Conservation (phyloP, 2,888 invertebrate genomes). For the Drosophila sordidapex region DNA sequence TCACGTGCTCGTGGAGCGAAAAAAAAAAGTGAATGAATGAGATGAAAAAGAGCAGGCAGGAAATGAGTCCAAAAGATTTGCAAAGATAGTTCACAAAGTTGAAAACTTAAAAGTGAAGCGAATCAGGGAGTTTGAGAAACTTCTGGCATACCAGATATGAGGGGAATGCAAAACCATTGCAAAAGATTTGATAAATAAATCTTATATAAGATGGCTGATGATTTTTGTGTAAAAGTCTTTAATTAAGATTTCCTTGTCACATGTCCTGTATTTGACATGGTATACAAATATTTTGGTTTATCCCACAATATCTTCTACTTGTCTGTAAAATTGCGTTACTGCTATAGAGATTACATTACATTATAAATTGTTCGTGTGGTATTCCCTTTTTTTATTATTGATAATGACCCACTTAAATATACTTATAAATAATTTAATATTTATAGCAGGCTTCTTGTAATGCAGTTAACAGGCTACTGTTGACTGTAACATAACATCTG, state of each 20-base stretch:
- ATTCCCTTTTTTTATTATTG: background rate
- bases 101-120: conserved; percentile 1
- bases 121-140: background rate
- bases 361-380: background rate
- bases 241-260: background rate
- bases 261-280: background rate
- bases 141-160: background rate
- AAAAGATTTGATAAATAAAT: background rate
- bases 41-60: conserved; percentile 18
- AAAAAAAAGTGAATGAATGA: conserved; percentile 22
- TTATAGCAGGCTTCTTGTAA: no score
- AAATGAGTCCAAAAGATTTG: conserved; percentile 39
- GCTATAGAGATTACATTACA: background rate
- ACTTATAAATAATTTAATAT: background rate
- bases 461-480: no score
- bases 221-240: background rate
- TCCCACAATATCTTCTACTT: background rate
- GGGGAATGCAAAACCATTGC: background rate
- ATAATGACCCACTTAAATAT: background rate
- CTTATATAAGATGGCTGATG: background rate
- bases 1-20: conserved; percentile 40
- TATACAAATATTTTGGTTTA: background rate
- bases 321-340: background rate
- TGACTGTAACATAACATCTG: no score
- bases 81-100: conserved; percentile 4